Conservation (phyloP, 1,140 invertebrate species). For the Pogonus chalceus region DNA sequence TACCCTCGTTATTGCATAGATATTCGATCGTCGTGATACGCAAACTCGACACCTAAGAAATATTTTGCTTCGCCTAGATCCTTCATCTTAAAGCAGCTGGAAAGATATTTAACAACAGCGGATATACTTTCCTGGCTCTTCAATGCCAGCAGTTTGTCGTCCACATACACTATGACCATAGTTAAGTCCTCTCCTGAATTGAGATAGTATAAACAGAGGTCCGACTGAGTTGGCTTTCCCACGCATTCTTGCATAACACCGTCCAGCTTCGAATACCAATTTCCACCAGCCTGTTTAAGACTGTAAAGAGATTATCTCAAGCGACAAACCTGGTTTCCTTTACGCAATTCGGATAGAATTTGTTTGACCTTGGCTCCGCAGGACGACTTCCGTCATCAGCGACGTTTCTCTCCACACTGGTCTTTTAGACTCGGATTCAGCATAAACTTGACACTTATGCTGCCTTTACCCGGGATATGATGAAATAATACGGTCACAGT, state of each 20-base stretch:
- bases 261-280: constrained; percentile 22
- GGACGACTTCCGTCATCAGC: no score
- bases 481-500: no score
- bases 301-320: constrained; percentile 27
- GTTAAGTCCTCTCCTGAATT: constrained; percentile 13
- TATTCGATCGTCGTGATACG: neutral
- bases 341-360: no score
- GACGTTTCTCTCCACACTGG: no score
- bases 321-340: neutral
- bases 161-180: constrained; percentile 24
- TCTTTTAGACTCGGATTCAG: no score
- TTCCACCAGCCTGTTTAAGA: constrained; percentile 25
- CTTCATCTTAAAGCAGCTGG: constrained; percentile 15
- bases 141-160: constrained; percentile 24
- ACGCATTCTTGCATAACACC: constrained; percentile 16
- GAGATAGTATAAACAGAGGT: constrained; percentile 24
- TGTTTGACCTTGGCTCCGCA: no score
- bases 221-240: constrained; percentile 13
- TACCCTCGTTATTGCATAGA: constrained; percentile 11
- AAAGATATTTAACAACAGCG: neutral
- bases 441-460: no score
- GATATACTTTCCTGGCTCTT: constrained; percentile 7
- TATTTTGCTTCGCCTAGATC: constrained; percentile 12
- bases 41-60: constrained; percentile 16
- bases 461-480: no score